These are phyloP conservation scores for Caenorhabditis sp. DNA, from an alignment of 2,888 invertebrate genomes.

Conservation along the genomic window DNA sequence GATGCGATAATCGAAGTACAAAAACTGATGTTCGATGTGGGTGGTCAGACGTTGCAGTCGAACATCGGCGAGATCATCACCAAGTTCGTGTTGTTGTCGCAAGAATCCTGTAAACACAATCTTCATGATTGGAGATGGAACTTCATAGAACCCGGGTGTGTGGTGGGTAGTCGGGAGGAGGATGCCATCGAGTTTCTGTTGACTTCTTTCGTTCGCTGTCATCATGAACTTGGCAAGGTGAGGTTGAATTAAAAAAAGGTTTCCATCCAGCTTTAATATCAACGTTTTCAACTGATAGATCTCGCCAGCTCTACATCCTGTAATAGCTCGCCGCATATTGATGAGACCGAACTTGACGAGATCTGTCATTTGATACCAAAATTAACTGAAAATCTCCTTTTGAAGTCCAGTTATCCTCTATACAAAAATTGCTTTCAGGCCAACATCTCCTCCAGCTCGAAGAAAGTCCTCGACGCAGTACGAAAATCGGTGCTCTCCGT, in stretches of 20 bases:
- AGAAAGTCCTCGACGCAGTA: neutral
- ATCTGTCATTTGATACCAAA: too few species aligned
- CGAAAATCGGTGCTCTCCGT: slow-evolving; percentile 14
- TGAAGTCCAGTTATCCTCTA: neutral
- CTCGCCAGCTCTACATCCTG: too few species aligned
- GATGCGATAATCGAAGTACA: slow-evolving; percentile 46
- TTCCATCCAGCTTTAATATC: too few species aligned
- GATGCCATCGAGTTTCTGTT: slow-evolving; percentile 38
- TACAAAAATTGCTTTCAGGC: neutral
- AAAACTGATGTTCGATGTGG: slow-evolving; percentile 12
- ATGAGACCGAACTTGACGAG: too few species aligned
- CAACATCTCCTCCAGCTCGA: neutral
- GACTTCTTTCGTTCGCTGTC: slow-evolving; percentile 8
- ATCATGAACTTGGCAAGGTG: slow-evolving; percentile 36
- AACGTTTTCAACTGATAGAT: too few species aligned
- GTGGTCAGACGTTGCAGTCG: slow-evolving; percentile 1
- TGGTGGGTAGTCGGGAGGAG: slow-evolving; percentile 27
- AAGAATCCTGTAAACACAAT: neutral
- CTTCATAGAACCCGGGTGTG: neutral
- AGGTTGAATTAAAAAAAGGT: too few species aligned
- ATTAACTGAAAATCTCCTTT: too few species aligned
- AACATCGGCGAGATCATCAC: slow-evolving; percentile 23
- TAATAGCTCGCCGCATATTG: too few species aligned
- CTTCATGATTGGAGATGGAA: neutral
- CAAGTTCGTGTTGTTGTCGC: slow-evolving; percentile 13